Evolutionary conservation across 1,140 invertebrate genomes (phyloP), one percentile per base, ranked within the genome.

Genomic region (Pseudomyrmex pallidus): DNA sequence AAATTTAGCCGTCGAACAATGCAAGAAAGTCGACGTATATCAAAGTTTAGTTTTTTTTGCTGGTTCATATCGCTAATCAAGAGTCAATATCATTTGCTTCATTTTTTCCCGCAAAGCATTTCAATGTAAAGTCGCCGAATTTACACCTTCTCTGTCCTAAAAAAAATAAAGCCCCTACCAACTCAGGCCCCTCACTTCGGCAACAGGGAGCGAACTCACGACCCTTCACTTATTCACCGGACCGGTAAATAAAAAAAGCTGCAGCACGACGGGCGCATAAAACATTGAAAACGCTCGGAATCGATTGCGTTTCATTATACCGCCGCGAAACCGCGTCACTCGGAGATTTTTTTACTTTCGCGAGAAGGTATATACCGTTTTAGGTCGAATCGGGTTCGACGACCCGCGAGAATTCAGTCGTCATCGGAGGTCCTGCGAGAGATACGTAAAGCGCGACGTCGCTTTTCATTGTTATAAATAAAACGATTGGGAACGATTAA

Each of bases 201-300:
- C 90, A 91, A 91, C 92, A 89, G 91, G 86, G 90, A 91, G 92
- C 92, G 93, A 93, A 94, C 92, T 93, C 93, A 93, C 90, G 91
- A 90, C 90, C 91, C 92, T 92, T 94, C 92, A 90, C 90, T 91
- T 92, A 93, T 92, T 91, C 92, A 93, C 91, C 93, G 91, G 92
- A 91, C 90, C 91, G 92, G 91, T 94, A 93, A 80, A 80, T 80
- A 80, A 80, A 80, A 80, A 78, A 93, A 94, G 89, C 64, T 83
- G 87, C 70, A 76, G 82, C 74, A 15, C 70, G 64, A 54, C 52
- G 66, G 62, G 74, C 56, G 62, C 70, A 82, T 63, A 73, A 73
- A 82, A 82, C 73, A 76, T 74, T 77, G 78, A 84, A 64, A 66
- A 46, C 74, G 76, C 62, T 64, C 61, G 57, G 56, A 64, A 63